Evolutionary conservation across 2,797 vertebrate genomes (phyloP).

Genomic region (Lemur catta): DNA sequence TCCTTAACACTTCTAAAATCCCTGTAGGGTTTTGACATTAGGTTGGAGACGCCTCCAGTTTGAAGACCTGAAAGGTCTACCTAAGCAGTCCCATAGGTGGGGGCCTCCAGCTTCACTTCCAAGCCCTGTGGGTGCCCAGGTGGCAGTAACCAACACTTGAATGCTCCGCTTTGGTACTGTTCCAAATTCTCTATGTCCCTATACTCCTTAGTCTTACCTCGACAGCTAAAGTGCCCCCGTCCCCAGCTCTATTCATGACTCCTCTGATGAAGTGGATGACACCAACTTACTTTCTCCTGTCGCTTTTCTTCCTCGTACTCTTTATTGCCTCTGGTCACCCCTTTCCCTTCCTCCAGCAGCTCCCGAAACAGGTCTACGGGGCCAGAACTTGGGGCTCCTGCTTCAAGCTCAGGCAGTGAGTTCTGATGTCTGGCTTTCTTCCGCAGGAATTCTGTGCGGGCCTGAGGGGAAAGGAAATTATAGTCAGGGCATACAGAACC

Average conservation of each 20-base stretch:
- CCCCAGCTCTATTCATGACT: constrained; percentile 56
- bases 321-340: constrained; percentile 87
- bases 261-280: constrained; percentile 36
- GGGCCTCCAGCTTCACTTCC: background rate
- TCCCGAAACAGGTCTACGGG: constrained; percentile 91
- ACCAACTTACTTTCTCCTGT: constrained; percentile 87
- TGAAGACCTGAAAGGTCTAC: background rate
- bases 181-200: constrained; percentile 81
- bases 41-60: background rate
- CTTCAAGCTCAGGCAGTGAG: constrained; percentile 48
- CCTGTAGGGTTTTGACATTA: background rate
- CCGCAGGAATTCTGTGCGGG: constrained; percentile 90
- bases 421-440: constrained; percentile 83
- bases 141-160: background rate
- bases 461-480: constrained; percentile 77
- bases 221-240: constrained; percentile 7
- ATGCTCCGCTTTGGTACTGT: too few species aligned
- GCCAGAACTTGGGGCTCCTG: background rate
- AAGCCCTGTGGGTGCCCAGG: background rate
- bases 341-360: constrained; percentile 85
- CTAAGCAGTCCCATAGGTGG: background rate
- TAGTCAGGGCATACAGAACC: background rate
- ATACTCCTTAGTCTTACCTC: background rate
- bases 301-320: constrained; percentile 93
- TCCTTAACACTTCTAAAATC: background rate